A percentile compares a stretch with the other conserved stretches of the same genome.
Conservation (phyloP, 2,113 vertebrate species). For the Lophius piscatorius region DNA sequence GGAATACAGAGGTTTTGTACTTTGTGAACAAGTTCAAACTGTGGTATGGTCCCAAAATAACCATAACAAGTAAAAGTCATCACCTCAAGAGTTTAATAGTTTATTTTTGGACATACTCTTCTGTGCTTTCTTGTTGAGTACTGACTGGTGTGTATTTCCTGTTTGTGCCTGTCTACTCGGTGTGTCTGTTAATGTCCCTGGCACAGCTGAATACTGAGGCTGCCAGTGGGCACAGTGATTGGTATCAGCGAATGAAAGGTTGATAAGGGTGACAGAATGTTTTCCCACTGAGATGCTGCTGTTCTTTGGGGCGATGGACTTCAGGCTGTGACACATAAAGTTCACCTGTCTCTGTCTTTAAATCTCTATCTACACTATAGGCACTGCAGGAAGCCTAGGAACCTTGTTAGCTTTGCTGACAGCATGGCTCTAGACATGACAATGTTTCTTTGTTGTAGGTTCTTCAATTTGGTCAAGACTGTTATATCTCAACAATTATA, state of each 20-base stretch:
- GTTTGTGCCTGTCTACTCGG: constrained; percentile 18
- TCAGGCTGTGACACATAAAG: constrained; percentile 32
- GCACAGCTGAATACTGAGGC: constrained; percentile 43
- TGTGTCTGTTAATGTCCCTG: constrained; percentile 41
- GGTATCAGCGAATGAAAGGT: constrained; percentile 40
- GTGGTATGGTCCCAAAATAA: neutral
- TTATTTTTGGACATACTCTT: constrained; percentile 19
- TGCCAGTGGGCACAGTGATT: constrained; percentile 55
- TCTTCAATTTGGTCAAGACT: neutral
- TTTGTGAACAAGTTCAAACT: neutral
- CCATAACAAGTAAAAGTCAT: constrained; percentile 3
- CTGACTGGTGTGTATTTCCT: neutral
- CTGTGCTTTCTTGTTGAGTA: neutral
- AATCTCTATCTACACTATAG: neutral
- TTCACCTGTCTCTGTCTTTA: neutral
- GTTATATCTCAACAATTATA: neutral
- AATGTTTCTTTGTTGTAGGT: neutral
- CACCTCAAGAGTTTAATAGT: constrained; percentile 8
- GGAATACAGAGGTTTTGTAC: neutral
- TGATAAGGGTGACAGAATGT: constrained; percentile 14
- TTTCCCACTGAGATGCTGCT: constrained; percentile 17
- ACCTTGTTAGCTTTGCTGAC: neutral
- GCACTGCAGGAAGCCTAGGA: neutral
- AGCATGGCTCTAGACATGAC: neutral
- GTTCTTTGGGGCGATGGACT: constrained; percentile 25